phyloP scores from a whole-genome alignment of 2,888 invertebrate genomes.

The Cenopis cana region DNA sequence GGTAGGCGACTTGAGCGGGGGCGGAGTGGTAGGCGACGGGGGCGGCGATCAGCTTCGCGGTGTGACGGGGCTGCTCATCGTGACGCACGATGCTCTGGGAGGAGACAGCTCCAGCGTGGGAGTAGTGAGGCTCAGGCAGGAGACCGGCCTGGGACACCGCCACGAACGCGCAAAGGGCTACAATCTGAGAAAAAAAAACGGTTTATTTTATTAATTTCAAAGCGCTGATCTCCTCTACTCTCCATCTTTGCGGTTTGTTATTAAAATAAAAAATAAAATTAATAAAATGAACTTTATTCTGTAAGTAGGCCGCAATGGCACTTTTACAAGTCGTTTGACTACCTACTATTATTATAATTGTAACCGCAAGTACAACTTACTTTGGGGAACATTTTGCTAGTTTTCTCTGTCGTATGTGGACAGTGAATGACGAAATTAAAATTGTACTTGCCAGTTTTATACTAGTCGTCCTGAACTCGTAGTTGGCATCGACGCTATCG shows the following conservation, averaged over 20 bases:
- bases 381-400: slow-evolving; percentile 69
- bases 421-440: slow-evolving; percentile 52
- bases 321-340: too few species aligned
- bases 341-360: not conserved
- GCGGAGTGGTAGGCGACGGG: slow-evolving; percentile 54
- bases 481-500: slow-evolving; percentile 46
- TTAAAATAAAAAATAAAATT: too few species aligned
- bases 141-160: slow-evolving; percentile 60
- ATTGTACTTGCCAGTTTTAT: slow-evolving; percentile 45
- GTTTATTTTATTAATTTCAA: not conserved
- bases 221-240: too few species aligned
- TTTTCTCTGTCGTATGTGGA: slow-evolving; percentile 53
- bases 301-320: too few species aligned
- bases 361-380: slow-evolving; percentile 58
- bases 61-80: slow-evolving; percentile 60
- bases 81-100: slow-evolving; percentile 71
- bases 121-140: slow-evolving; percentile 65
- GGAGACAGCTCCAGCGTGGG: slow-evolving; percentile 63
- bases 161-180: slow-evolving; percentile 57
- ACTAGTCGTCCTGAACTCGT: slow-evolving; percentile 45
- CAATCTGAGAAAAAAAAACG: slow-evolving; percentile 49
- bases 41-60: slow-evolving; percentile 49
- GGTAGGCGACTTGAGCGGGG: slow-evolving; percentile 50
- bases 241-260: too few species aligned
- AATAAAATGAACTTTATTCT: too few species aligned